phyloP scores from a whole-genome alignment of 2,888 invertebrate genomes.

The Luffia ferchaultella region DNA sequence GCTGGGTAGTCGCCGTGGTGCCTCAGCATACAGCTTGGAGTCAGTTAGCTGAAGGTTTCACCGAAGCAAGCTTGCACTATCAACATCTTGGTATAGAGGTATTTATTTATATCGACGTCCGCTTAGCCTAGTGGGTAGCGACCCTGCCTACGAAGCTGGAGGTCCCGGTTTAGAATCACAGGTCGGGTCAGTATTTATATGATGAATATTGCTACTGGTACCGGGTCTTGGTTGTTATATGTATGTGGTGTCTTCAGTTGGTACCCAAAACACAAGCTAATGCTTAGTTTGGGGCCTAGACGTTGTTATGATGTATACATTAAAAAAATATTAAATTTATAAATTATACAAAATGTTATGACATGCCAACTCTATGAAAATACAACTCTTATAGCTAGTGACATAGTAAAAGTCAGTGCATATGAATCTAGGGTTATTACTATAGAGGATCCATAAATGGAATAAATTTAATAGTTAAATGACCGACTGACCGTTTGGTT shows the following conservation, averaged over 20 bases:
- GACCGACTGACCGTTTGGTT: no score
- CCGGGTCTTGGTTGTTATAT: not conserved
- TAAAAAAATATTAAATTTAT: no score
- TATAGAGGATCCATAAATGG: no score
- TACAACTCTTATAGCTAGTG: no score
- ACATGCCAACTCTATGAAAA: no score
- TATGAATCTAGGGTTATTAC: no score
- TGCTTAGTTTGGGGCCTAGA: no score
- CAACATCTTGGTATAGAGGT: constrained; percentile 34
- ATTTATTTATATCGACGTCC: constrained; percentile 2
- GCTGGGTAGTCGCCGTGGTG: constrained; percentile 40
- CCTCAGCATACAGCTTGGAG: constrained; percentile 35
- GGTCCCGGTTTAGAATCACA: constrained; percentile 24
- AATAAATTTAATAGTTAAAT: no score
- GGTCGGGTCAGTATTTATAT: not conserved
- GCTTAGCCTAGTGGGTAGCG: constrained; percentile 24
- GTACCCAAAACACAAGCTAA: not conserved
- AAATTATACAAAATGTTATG: no score
- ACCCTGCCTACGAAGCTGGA: no score
- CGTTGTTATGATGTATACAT: no score
- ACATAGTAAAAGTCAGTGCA: no score
- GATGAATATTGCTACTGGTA: not conserved
- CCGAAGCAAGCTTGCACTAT: constrained; percentile 31
- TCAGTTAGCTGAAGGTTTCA: constrained; percentile 33
- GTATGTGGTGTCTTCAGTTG: not conserved